Percentiles rank a stretch among this genome's conserved stretches.
Evolutionary conservation across 53 echinoderm and acorn worm genomes (phyloP).

Genomic region (Zoroaster sp.): DNA sequence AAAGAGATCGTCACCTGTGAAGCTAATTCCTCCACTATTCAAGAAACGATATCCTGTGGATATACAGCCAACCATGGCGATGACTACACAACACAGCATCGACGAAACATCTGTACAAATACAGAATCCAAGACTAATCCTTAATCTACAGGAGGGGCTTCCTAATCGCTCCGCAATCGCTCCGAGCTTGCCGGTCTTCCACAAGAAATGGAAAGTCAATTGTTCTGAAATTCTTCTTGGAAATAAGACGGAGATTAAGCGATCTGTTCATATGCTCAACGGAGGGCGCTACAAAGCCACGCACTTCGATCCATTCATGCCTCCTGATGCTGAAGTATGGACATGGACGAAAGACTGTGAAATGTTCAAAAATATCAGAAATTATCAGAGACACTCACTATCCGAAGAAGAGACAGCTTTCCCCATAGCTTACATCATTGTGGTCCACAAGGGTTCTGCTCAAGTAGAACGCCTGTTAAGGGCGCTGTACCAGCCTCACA

Average conservation of each 20-base stretch:
- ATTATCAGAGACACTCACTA: constrained; percentile 43
- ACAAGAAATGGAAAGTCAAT: constrained; percentile 25
- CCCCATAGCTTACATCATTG: constrained; percentile 73
- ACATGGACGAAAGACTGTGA: constrained; percentile 52
- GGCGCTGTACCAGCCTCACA: constrained; percentile 74
- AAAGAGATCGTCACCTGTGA: too few relatives aligned
- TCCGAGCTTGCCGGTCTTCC: background rate
- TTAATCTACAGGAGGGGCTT: too few relatives aligned
- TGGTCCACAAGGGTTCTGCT: constrained; percentile 63
- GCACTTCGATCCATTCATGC: background rate
- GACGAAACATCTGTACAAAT: too few relatives aligned
- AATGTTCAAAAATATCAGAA: constrained; percentile 31
- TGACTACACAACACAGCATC: too few relatives aligned
- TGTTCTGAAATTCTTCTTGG: constrained; percentile 30
- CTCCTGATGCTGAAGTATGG: constrained; percentile 28
- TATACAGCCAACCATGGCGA: too few relatives aligned
- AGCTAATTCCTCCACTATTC: too few relatives aligned
- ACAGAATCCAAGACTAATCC: too few relatives aligned
- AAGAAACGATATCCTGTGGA: too few relatives aligned
- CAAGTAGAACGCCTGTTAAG: constrained; percentile 66
- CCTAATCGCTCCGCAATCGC: too few relatives aligned
- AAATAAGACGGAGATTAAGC: background rate
- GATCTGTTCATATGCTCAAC: background rate
- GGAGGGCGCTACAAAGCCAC: background rate
- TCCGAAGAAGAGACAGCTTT: constrained; percentile 63